A percentile compares a stretch with the other conserved stretches of the same genome.
Conservation (phyloP, 1,140 invertebrate genomes). For the Dufourea novaeangliae region DNA sequence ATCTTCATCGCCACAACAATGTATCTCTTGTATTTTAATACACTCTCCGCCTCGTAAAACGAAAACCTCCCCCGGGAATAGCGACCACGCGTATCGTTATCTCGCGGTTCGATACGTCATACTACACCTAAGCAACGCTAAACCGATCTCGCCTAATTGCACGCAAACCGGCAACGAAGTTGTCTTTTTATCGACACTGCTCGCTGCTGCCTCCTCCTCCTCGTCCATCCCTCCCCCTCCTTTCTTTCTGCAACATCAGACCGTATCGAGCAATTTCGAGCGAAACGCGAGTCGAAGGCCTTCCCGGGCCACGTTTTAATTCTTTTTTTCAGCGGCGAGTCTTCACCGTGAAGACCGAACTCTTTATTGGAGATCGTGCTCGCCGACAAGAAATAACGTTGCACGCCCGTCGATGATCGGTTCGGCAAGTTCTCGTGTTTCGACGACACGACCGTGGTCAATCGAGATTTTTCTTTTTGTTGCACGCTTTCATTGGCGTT, state of each 20-base stretch:
- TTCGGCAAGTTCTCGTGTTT: constrained; percentile 18
- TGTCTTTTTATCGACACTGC: constrained; percentile 12
- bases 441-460: constrained; percentile 17
- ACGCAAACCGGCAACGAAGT: neutral
- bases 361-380: constrained; percentile 14
- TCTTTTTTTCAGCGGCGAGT: neutral
- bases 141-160: constrained; percentile 14
- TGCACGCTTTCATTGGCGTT: constrained; percentile 34
- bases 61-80: neutral
- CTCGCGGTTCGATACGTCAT: neutral
- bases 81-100: neutral
- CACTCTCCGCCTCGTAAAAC: too few relatives aligned
- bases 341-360: constrained; percentile 42
- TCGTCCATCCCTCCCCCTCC: neutral
- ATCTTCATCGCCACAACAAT: neutral
- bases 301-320: neutral
- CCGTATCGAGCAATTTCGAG: constrained; percentile 27
- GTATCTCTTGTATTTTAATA: neutral
- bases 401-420: constrained; percentile 12
- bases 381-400: constrained; percentile 31
- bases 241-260: constrained; percentile 24
- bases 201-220: neutral
- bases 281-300: constrained; percentile 20
- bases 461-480: constrained; percentile 21
- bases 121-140: neutral